Evolutionary conservation across 2,888 invertebrate genomes (phyloP).

Genomic region (Petrolisthes manimaculis): DNA sequence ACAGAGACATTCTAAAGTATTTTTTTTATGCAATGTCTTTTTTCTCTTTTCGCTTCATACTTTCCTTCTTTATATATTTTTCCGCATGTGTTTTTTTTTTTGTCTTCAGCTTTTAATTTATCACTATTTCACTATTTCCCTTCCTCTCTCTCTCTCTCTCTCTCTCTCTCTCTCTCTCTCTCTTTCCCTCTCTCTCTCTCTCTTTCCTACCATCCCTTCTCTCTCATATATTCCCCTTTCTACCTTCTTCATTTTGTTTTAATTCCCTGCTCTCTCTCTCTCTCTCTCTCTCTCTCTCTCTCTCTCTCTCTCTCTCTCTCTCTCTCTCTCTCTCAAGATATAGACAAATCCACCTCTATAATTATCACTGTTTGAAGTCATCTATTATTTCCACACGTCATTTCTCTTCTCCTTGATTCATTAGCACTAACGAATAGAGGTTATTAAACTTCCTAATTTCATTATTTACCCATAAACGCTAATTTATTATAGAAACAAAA

Average conservation of each 20-base stretch:
- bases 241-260: not conserved
- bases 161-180: not conserved
- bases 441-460: not conserved
- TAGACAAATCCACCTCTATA: not conserved
- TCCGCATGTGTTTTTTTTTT: not conserved
- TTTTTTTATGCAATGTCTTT: not conserved
- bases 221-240: not conserved
- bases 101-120: not conserved
- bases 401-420: not conserved
- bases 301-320: not conserved
- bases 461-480: not conserved
- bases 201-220: not conserved
- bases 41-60: not conserved
- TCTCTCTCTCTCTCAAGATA: not conserved
- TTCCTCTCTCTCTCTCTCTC: not conserved
- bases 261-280: not conserved
- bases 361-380: not conserved
- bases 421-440: not conserved
- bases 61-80: not conserved
- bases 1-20: too few species aligned
- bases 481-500: too few species aligned
- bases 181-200: not conserved
- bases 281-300: not conserved
- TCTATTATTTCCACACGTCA: not conserved
- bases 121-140: not conserved